Base-by-base conservation (phyloP, 30 jellyfish, hydroid and myxozoan genomes). In the Chrysaora quinquecirrha region DNA sequence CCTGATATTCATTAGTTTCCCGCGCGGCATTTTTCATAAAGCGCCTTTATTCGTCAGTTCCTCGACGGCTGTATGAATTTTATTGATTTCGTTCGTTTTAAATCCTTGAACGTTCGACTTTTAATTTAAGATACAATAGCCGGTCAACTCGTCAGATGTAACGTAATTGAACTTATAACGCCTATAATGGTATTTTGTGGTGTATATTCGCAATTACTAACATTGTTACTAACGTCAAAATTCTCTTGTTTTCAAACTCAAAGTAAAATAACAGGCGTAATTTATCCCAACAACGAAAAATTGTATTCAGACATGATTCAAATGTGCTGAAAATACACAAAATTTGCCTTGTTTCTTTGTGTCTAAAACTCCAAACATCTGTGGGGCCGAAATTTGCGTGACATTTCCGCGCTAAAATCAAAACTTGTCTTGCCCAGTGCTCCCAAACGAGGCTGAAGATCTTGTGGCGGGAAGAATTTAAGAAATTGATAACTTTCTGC, bases 261-360 rank as follows among this genome's bases (percentile, higher is more conserved):
- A 38, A 38, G 54, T 38, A 14, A 3, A 38, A 38, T 38, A 3
- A 38, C 6, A 38, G 54, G 54, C 14, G 54, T 14, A 6, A 38
- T 38, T 38, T 38, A 38, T 38, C 54, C 11, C 6, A 38, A 38
- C 14, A 38, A 38, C 14, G 14, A 38, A 38, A 38, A 32, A 18
- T 61, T 11, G 66, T 16, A 3, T 27, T 16, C 4, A 7, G 31
- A 67, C 19, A 24, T 20, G 24, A 31, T 48, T 73, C 68, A 10
- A 73, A 24, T 49, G 60, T 25, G 48, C 29, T 11, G 16, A 1
- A 23, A 31, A 35, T 16, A 24, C 22, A 74, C 27, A 64, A 20
- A 1, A 29, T 10, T 62, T 48, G 47, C 86, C 63, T 50, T 52
- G 35, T n/a, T n/a, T n/a, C n/a, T n/a, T n/a, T n/a, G n/a, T n/a